Conservation (phyloP, 2,888 invertebrate genomes). For the Cataglyphis livida region DNA sequence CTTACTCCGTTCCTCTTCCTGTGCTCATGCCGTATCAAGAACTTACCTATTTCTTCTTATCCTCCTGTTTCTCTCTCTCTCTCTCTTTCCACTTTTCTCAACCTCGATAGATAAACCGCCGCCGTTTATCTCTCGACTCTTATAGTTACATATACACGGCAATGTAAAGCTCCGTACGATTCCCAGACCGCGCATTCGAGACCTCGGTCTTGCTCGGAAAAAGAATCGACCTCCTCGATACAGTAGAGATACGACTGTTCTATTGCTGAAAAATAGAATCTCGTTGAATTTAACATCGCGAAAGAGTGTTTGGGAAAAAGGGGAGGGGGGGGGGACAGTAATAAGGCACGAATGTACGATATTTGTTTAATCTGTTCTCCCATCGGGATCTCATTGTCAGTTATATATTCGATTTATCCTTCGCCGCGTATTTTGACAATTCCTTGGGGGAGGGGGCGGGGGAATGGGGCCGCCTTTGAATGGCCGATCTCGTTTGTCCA, state of each 20-base stretch:
- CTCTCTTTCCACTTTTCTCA: constrained; percentile 3
- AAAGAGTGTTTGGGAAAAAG: background rate
- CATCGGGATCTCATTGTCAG: background rate
- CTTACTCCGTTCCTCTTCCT: constrained; percentile 55
- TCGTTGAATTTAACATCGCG: background rate
- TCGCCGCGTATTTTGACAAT: constrained; percentile 49
- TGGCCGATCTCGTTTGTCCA: constrained; percentile 67
- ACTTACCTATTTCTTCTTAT: constrained; percentile 61
- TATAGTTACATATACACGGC: constrained; percentile 58
- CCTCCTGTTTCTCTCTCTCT: constrained; percentile 1
- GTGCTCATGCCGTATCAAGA: constrained; percentile 37
- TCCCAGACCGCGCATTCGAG: constrained; percentile 63
- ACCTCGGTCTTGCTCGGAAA: constrained; percentile 50
- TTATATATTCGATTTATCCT: constrained; percentile 33
- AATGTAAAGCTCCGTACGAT: constrained; percentile 65
- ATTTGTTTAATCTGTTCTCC: background rate
- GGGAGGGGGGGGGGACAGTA: too few relatives aligned
- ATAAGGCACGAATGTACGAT: background rate
- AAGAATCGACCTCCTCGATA: constrained; percentile 52
- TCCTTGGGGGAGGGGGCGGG: constrained; percentile 46
- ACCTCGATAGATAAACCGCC: constrained; percentile 74
- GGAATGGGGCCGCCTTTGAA: background rate
- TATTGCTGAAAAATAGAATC: background rate
- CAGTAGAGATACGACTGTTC: constrained; percentile 11
- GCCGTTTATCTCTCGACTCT: constrained; percentile 75